Evolutionary conservation across 2,888 invertebrate species (phyloP).

Genomic region (Papilio protenor): DNA sequence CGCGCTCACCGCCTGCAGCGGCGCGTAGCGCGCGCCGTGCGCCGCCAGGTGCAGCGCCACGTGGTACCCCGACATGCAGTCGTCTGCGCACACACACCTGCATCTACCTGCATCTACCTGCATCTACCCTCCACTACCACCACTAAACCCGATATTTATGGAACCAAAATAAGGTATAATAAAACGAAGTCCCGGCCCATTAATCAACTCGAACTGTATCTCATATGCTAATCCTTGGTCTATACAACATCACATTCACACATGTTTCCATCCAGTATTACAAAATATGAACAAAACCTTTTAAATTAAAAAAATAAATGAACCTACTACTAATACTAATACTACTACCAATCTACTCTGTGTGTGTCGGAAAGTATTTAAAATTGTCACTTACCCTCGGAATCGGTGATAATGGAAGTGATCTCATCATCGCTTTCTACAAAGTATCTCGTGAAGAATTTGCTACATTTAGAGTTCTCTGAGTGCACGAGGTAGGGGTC

Average conservation of each 20-base stretch:
- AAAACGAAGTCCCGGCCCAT: too few species aligned
- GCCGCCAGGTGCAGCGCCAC: slow-evolving; percentile 89
- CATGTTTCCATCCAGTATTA: too few species aligned
- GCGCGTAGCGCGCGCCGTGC: slow-evolving; percentile 87
- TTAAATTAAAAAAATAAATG: too few species aligned
- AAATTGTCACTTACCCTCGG: slow-evolving; percentile 83
- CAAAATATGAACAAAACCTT: too few species aligned
- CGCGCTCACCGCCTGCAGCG: slow-evolving; percentile 86
- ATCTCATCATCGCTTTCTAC: slow-evolving; percentile 89
- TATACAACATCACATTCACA: too few species aligned
- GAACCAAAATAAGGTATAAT: too few species aligned
- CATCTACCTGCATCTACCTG: neutral
- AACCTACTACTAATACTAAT: too few species aligned
- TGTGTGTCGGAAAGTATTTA: neutral
- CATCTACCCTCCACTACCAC: neutral
- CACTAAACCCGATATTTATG: too few species aligned
- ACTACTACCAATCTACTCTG: too few species aligned
- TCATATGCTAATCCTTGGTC: too few species aligned
- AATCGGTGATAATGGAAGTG: slow-evolving; percentile 88
- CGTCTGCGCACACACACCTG: slow-evolving; percentile 79
- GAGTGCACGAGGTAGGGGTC: slow-evolving; percentile 81
- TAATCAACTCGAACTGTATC: too few species aligned
- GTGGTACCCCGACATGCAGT: slow-evolving; percentile 88
- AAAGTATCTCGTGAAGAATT: slow-evolving; percentile 87
- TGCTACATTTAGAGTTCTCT: slow-evolving; percentile 85